phyloP scores from a whole-genome alignment of 2,888 invertebrate species.

The Eupithecia pulchellata region DNA sequence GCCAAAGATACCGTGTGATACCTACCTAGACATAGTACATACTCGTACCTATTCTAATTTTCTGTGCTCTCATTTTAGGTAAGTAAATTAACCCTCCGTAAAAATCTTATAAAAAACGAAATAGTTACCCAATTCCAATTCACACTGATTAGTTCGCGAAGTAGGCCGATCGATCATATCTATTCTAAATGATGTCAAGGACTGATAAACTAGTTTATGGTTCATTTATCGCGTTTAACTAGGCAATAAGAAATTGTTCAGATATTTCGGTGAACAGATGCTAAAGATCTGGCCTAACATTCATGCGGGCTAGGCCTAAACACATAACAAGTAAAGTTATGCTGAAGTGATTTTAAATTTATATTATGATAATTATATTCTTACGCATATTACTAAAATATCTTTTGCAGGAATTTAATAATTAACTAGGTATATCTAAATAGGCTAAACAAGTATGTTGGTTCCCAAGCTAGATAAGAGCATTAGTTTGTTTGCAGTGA shows the following conservation, averaged over 20 bases:
- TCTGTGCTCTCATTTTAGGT: background rate
- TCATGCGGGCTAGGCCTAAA: conserved; percentile 18
- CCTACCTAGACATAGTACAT: background rate
- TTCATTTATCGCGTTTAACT: conserved; percentile 13
- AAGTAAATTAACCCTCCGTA: background rate
- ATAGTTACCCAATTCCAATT: conserved; percentile 3
- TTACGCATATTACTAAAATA: too few relatives aligned
- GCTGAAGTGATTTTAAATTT: background rate
- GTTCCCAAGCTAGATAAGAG: conserved; percentile 59
- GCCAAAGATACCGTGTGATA: background rate
- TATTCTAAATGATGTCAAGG: conserved; percentile 56
- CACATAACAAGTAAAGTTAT: background rate
- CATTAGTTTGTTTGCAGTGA: conserved; percentile 67
- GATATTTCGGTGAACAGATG: conserved; percentile 31
- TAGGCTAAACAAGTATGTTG: conserved; percentile 47
- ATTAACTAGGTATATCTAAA: conserved; percentile 39
- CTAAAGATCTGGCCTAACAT: conserved; percentile 24
- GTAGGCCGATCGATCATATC: conserved; percentile 45
- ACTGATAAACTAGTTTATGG: conserved; percentile 46
- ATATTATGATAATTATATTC: too few relatives aligned
- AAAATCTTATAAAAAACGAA: background rate
- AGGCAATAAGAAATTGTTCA: conserved; percentile 18
- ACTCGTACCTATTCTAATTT: too few relatives aligned
- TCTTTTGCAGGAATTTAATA: background rate
- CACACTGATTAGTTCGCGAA: conserved; percentile 28